Conservation (phyloP, 2,113 vertebrate species). For the Motacilla alba region DNA sequence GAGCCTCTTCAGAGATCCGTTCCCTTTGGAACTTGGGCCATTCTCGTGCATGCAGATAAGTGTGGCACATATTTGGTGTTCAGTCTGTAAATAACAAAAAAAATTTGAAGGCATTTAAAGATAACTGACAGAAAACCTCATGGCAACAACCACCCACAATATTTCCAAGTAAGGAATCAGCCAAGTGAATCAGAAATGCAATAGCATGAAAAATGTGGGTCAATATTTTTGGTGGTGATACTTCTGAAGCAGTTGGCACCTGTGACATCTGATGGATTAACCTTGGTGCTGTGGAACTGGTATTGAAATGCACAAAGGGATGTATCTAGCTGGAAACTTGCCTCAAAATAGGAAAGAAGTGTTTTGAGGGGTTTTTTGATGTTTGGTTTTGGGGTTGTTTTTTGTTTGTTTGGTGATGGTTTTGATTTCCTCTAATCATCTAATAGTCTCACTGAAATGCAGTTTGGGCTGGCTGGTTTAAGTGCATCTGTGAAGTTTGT, state of each 20-base stretch:
- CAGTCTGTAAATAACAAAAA: neutral
- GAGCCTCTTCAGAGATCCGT: neutral
- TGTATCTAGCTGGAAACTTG: neutral
- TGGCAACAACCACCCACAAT: neutral
- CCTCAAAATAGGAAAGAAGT: neutral
- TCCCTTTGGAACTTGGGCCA: neutral
- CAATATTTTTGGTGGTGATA: neutral
- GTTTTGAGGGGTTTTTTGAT: neutral
- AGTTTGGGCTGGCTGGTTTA: neutral
- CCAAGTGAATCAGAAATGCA: neutral
- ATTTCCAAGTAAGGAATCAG: slow-evolving; percentile 21
- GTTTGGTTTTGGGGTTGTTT: neutral
- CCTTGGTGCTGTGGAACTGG: neutral
- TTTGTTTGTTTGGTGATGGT: neutral
- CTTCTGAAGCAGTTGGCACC: neutral
- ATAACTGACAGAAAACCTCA: neutral
- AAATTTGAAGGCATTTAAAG: neutral
- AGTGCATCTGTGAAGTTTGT: neutral
- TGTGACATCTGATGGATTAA: neutral
- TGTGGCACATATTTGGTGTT: neutral
- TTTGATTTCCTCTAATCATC: neutral
- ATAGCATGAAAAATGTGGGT: neutral
- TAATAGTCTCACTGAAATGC: neutral
- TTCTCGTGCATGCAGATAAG: neutral
- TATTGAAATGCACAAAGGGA: neutral